Percentiles rank a stretch among this genome's conserved stretches.
phyloP scores from a whole-genome alignment of 2,113 vertebrate species.

The Myotis yumanensis region DNA sequence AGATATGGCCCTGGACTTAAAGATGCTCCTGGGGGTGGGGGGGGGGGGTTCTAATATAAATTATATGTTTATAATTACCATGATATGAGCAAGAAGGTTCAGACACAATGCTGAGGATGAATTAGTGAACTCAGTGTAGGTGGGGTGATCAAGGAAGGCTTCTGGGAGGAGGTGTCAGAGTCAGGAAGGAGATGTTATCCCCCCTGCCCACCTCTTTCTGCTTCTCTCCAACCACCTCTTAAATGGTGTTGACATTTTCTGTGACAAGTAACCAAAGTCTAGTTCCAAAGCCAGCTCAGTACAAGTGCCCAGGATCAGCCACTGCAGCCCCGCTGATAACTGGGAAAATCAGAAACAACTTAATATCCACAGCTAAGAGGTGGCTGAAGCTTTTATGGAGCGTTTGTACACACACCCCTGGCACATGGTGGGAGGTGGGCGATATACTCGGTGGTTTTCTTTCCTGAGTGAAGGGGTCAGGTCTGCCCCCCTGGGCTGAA shows the following conservation, averaged over 20 bases:
- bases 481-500: background rate
- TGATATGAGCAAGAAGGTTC: background rate
- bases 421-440: accelerated
- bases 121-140: background rate
- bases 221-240: background rate
- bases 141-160: background rate
- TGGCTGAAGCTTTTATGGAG: background rate
- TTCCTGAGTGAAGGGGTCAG: background rate
- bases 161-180: background rate
- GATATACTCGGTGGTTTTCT: background rate
- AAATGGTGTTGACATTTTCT: background rate
- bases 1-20: background rate
- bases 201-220: background rate
- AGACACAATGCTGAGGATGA: background rate
- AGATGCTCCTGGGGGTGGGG: background rate
- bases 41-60: background rate
- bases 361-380: background rate
- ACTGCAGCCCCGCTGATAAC: background rate
- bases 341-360: background rate
- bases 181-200: background rate
- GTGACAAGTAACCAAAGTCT: background rate
- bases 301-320: background rate
- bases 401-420: background rate
- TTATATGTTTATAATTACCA: background rate
- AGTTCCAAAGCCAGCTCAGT: background rate